These are phyloP conservation scores for Neodiprion pinetum DNA, from an alignment of 1,140 invertebrate genomes.

Conservation along the genomic window DNA sequence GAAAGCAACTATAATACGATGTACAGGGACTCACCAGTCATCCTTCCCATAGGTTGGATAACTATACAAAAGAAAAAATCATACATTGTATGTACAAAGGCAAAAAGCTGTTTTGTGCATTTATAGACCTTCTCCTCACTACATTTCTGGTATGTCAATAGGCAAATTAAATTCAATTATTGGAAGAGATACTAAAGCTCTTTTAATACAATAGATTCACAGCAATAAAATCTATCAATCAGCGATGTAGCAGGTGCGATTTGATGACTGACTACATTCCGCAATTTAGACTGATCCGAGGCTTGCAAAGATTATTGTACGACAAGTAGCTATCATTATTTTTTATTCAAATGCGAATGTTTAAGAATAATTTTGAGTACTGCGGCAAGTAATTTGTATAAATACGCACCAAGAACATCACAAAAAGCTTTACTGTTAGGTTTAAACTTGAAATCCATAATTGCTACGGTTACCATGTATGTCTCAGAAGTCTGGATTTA, in stretches of 20 bases:
- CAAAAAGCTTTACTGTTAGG: too few species aligned
- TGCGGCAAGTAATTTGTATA: neutral
- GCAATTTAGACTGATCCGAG: too few species aligned
- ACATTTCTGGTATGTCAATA: neutral
- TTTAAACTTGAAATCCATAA: too few species aligned
- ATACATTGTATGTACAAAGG: constrained; percentile 54
- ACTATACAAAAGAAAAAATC: constrained; percentile 62
- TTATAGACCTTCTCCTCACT: constrained; percentile 33
- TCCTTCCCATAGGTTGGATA: constrained; percentile 69
- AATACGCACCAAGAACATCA: too few species aligned
- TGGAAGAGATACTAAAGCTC: constrained; percentile 21
- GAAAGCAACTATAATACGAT: constrained; percentile 48
- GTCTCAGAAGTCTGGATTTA: too few species aligned
- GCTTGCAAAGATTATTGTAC: too few species aligned
- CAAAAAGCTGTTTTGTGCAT: constrained; percentile 35
- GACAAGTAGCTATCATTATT: constrained; percentile 9
- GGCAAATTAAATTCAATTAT: constrained; percentile 27
- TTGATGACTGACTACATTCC: too few species aligned
- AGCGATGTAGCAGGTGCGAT: too few species aligned
- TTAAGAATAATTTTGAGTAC: constrained; percentile 14
- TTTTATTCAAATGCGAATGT: constrained; percentile 2
- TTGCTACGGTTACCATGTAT: too few species aligned
- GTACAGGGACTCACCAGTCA: constrained; percentile 66
- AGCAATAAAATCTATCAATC: too few species aligned
- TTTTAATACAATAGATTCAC: neutral